Evolutionary conservation across 2,888 invertebrate species (phyloP).

Genomic region (Imbricaverruca yamaguchii): DNA sequence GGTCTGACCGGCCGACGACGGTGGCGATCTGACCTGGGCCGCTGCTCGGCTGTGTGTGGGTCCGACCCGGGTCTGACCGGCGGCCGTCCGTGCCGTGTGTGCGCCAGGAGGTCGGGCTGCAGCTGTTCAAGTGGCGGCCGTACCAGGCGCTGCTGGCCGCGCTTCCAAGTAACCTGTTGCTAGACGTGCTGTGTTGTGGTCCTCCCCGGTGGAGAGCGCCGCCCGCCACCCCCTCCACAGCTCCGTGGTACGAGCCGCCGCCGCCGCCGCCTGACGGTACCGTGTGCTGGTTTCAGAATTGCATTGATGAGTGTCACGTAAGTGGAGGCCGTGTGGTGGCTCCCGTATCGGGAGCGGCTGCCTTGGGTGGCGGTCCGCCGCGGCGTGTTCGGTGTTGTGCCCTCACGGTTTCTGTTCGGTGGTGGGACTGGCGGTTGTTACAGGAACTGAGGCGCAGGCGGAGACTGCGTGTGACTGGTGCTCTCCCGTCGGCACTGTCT

Average conservation of each 20-base stretch:
- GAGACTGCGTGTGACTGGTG: too few relatives aligned
- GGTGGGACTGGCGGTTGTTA: too few relatives aligned
- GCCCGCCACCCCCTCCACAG: neutral
- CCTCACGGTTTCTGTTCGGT: too few relatives aligned
- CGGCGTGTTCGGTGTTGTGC: too few relatives aligned
- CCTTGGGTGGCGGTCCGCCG: too few relatives aligned
- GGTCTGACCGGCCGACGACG: too few relatives aligned
- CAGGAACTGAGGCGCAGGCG: too few relatives aligned
- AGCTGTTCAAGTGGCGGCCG: constrained; percentile 4
- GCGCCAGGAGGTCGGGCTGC: neutral
- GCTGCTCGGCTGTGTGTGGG: too few relatives aligned
- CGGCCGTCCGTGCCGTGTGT: constrained; percentile 9
- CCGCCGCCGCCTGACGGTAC: neutral
- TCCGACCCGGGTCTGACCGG: neutral
- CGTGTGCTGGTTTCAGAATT: constrained; percentile 13
- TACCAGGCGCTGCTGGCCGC: constrained; percentile 22
- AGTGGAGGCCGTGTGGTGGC: neutral
- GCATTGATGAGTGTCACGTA: constrained; percentile 10
- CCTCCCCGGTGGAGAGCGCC: neutral
- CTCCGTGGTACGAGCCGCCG: neutral
- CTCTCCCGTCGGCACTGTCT: too few relatives aligned
- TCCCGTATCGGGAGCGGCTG: neutral
- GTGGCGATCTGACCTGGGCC: too few relatives aligned
- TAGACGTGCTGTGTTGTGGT: constrained; percentile 5
- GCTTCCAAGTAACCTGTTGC: constrained; percentile 12